Evolutionary conservation across 64 coral and sea anemone genomes (phyloP).

Genomic region (Hydrozoanthus tunicans): DNA sequence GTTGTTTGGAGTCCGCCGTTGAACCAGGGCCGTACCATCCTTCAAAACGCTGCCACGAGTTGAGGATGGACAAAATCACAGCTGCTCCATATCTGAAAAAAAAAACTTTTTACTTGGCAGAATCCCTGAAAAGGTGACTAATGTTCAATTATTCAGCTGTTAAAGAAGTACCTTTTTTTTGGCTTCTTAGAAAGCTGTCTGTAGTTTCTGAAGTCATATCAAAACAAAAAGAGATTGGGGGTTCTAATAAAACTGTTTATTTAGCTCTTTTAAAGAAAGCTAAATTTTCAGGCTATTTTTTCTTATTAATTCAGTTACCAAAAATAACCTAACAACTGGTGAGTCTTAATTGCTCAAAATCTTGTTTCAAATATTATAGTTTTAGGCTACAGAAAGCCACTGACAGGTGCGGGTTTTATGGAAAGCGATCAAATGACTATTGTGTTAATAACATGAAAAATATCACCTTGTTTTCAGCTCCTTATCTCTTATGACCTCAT

Average conservation of each 20-base stretch:
- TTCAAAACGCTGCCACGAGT: constrained; percentile 19
- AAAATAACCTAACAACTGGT: too few relatives aligned
- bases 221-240: too few relatives aligned
- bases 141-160: background rate
- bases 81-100: constrained; percentile 25
- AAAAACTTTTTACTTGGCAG: background rate
- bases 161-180: background rate
- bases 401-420: background rate
- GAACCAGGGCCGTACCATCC: background rate
- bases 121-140: background rate
- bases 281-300: too few relatives aligned
- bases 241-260: too few relatives aligned
- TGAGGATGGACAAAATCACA: constrained; percentile 34
- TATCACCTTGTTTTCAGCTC: constrained; percentile 17
- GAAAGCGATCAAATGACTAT: background rate
- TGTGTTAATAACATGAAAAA: background rate
- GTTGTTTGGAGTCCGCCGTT: constrained; percentile 22
- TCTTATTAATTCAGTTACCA: too few relatives aligned
- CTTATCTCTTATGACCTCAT: constrained; percentile 35
- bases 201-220: too few relatives aligned
- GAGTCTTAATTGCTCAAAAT: too few relatives aligned
- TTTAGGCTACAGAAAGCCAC: background rate
- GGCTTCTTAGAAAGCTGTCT: background rate
- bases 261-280: too few relatives aligned
- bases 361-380: too few relatives aligned